Conservation (phyloP, 2,888 invertebrate genomes). For the Hyposoter didymator region DNA sequence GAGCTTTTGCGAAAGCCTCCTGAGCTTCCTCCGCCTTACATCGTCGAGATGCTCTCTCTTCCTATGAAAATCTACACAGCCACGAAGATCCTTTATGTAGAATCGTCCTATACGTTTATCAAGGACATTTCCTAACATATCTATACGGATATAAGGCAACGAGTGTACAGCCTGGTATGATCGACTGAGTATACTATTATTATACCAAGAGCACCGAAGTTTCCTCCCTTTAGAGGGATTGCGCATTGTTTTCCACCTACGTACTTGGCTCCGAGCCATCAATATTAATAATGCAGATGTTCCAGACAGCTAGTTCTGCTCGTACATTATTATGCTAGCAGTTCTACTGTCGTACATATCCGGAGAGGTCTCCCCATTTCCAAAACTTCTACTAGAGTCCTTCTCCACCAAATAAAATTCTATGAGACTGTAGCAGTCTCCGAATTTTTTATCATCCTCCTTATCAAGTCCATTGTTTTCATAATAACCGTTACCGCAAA, state of each 20-base stretch:
- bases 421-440: not conserved
- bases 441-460: not conserved
- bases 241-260: conserved; percentile 57
- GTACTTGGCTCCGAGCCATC: conserved; percentile 59
- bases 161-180: conserved; percentile 47
- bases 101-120: conserved; percentile 2
- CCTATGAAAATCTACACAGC: conserved; percentile 3
- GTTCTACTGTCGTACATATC: conserved; percentile 7
- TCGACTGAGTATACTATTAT: conserved; percentile 61
- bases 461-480: not conserved
- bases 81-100: not conserved
- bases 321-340: conserved; percentile 11
- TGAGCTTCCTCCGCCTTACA: conserved; percentile 24
- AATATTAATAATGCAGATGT: conserved; percentile 63
- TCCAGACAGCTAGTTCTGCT: conserved; percentile 40
- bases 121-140: conserved; percentile 9
- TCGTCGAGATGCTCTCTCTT: not conserved
- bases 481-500: not conserved
- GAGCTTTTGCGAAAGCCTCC: conserved; percentile 21
- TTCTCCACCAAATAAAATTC: not conserved
- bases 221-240: conserved; percentile 46
- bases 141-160: not conserved
- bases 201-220: conserved; percentile 57
- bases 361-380: not conserved
- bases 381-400: not conserved